Percentiles rank a stretch among this genome's conserved stretches.
Conservation (phyloP, 2,113 vertebrate genomes). For the Sylvia atricapilla region DNA sequence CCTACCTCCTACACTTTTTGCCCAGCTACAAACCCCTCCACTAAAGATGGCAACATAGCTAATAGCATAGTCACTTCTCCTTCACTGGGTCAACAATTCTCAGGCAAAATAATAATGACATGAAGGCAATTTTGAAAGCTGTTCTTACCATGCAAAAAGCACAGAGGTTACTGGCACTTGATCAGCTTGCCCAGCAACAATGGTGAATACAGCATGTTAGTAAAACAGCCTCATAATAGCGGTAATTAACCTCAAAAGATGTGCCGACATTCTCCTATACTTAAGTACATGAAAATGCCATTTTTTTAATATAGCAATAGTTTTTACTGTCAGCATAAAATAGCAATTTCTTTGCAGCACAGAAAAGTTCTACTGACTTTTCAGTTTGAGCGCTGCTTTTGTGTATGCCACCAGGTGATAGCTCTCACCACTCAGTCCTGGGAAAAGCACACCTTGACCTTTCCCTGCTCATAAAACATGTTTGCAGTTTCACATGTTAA, state of each 20-base stretch:
- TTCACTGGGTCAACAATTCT: background rate
- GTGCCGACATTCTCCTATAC: background rate
- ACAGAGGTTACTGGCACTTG: fast-evolving
- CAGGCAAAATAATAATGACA: background rate
- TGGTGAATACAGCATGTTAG: background rate
- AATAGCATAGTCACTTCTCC: background rate
- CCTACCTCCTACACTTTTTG: background rate
- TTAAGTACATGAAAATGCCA: background rate
- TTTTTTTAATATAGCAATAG: background rate
- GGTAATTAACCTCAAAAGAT: background rate
- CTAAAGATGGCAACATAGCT: background rate
- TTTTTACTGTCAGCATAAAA: background rate
- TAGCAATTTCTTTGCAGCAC: background rate
- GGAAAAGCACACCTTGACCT: background rate
- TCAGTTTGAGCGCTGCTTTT: background rate
- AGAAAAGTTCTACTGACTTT: background rate
- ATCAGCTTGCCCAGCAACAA: background rate
- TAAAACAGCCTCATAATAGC: background rate
- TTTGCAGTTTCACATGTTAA: background rate
- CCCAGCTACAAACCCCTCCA: background rate
- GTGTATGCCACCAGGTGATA: background rate
- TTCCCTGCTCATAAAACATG: background rate
- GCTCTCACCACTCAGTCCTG: background rate
- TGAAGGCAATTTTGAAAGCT: background rate
- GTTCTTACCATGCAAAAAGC: background rate